phyloP scores from a whole-genome alignment of 2,113 vertebrate species.

The Pterocles orientalis region DNA sequence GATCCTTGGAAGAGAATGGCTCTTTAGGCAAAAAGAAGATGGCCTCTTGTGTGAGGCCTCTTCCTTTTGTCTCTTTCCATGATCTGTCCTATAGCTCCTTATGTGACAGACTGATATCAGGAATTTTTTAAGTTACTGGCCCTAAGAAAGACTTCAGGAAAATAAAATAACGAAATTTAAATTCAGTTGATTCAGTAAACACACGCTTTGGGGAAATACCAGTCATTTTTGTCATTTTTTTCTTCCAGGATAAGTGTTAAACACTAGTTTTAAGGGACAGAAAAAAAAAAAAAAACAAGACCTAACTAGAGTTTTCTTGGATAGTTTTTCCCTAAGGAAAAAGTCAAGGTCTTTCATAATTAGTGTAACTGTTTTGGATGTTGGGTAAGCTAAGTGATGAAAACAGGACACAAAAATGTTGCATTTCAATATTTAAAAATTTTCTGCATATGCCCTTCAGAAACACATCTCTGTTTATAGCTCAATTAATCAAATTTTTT shows the following conservation, averaged over 20 bases:
- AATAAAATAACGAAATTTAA: not conserved
- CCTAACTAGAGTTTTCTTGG: not conserved
- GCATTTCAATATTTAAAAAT: conserved; percentile 11
- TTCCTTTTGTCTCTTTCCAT: not conserved
- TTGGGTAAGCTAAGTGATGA: conserved; percentile 12
- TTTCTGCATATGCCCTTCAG: not conserved
- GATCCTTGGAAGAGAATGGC: not conserved
- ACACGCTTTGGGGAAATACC: not conserved
- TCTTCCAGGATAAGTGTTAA: conserved; percentile 17
- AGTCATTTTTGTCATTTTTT: not conserved
- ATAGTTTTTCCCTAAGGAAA: conserved; percentile 10
- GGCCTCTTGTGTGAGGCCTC: not conserved
- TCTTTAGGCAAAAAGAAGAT: not conserved
- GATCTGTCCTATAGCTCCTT: not conserved
- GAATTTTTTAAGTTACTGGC: not conserved
- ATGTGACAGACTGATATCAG: not conserved
- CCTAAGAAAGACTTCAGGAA: not conserved
- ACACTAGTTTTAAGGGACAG: conserved; percentile 21
- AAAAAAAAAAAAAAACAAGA: not conserved
- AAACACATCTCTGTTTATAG: not conserved
- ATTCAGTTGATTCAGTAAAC: not conserved
- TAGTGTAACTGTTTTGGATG: conserved; percentile 60
- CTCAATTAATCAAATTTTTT: not conserved
- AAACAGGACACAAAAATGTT: conserved; percentile 8
- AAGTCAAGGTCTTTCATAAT: conserved; percentile 46